Conservation (phyloP, 2,113 vertebrate species). For the Pterocles burchelli region DNA sequence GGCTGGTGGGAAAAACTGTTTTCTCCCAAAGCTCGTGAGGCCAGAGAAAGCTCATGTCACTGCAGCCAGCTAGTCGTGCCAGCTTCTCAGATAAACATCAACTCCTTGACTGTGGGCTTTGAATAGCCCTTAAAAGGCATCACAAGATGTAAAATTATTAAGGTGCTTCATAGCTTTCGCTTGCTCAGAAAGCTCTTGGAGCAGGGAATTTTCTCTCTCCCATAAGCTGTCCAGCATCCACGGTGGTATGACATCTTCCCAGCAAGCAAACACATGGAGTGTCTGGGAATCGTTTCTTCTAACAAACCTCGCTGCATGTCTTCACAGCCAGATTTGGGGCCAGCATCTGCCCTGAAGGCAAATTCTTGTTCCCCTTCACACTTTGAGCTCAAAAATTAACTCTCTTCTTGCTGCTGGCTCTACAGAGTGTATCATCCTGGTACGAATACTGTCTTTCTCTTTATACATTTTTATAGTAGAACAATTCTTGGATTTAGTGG, state of each 20-base stretch:
- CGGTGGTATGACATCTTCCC: not conserved
- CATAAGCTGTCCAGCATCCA: not conserved
- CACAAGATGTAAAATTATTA: not conserved
- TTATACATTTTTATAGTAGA: not conserved
- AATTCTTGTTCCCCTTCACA: not conserved
- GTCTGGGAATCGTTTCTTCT: not conserved
- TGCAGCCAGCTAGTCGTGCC: not conserved
- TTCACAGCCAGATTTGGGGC: not conserved
- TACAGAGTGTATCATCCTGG: not conserved
- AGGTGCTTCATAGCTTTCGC: not conserved
- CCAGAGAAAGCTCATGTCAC: not conserved
- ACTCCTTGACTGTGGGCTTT: not conserved
- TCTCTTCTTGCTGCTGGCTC: not conserved
- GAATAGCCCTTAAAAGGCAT: not conserved
- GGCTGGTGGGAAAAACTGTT: constrained; percentile 18
- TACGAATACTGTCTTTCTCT: not conserved
- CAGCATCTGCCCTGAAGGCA: not conserved
- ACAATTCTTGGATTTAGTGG: not conserved
- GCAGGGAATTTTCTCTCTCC: not conserved
- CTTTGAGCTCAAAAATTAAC: not conserved
- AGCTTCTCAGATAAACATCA: not conserved
- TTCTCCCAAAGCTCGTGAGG: not conserved
- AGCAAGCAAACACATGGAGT: not conserved
- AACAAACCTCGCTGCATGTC: not conserved
- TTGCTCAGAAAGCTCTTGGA: not conserved